phyloP scores from a whole-genome alignment of 2,888 invertebrate species.

The Nomada ruficornis region DNA sequence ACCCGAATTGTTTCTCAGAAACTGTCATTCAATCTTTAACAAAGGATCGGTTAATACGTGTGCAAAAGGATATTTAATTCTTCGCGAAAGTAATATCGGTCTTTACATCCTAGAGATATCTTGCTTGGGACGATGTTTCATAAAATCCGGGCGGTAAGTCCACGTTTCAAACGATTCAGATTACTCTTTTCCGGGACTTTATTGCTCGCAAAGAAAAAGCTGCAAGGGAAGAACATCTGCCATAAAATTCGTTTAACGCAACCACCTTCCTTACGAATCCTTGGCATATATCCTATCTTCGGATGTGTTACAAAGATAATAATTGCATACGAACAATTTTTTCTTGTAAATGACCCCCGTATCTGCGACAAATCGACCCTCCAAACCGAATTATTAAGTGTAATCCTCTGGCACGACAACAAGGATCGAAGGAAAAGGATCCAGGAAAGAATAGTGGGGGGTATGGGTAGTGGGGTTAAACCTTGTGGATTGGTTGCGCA shows the following conservation, averaged over 20 bases:
- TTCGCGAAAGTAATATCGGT: constrained; percentile 20
- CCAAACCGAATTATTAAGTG: not conserved
- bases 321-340: not conserved
- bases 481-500: constrained; percentile 73
- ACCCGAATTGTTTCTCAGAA: no score
- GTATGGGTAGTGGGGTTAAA: constrained; percentile 63
- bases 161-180: constrained; percentile 18
- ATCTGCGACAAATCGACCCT: not conserved
- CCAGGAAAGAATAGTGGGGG: constrained; percentile 41
- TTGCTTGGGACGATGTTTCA: constrained; percentile 4
- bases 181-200: constrained; percentile 31
- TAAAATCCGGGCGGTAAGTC: constrained; percentile 16
- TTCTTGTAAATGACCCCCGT: no score
- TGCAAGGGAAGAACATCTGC: not conserved
- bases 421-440: constrained; percentile 40
- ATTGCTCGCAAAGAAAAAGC: constrained; percentile 3
- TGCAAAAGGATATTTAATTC: constrained; percentile 6
- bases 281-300: not conserved
- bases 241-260: constrained; percentile 1
- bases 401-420: not conserved
- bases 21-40: no score
- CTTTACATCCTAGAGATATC: constrained; percentile 10
- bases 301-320: not conserved
- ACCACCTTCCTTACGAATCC: not conserved
- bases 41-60: not conserved